Base-by-base conservation (phyloP, 92 coral and sea anemone species). In the Porites rus region DNA sequence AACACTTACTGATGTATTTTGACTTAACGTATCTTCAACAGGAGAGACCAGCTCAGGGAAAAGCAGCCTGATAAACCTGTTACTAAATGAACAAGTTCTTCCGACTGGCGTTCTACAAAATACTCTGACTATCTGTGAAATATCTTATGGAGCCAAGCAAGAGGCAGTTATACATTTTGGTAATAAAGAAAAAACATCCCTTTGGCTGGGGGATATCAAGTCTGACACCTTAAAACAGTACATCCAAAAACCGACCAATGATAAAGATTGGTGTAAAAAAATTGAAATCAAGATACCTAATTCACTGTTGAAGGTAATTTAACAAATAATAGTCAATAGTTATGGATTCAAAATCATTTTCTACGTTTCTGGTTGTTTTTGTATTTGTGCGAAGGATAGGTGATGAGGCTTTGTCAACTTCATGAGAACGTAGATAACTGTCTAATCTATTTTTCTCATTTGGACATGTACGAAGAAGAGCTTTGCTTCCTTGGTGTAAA, bases 41-140 rank as follows among this genome's bases (percentile, higher is more conserved):
- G 82, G 82, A 4, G 71, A 78, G 31, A 60, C 82, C 59, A 63
- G 82, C 24, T 72, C 82, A 0, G 82, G 82, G 2, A 78, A 78
- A 10, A 78, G 38, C 59, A 78, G 82, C 43, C 54, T 78, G 14
- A 78, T 78, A 6, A 78, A 78, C 17, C 82, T 78, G 17, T 19
- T 78, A 20, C 63, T 78, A 22, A n/a, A 51, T n/a, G 59, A 78
- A 14, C 3, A 6, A 20, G 58, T 63, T 43, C 22, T 78, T 7
- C 82, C 82, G 10, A 78, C 72, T 10, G 0, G 71, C 58, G 38
- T 46, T 10, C 8, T 13, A 10, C 19, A 28, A 18, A 78, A 18
- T 14, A 78, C 82, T 8, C 18, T 28, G 12, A 78, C 82, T 10
- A 78, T 78, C 56, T 78, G 82, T 43, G 82, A 78, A 78, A 61